These are phyloP conservation scores for Melanocharis versteri DNA, from an alignment of 2,113 vertebrate genomes.

Conservation along the genomic window DNA sequence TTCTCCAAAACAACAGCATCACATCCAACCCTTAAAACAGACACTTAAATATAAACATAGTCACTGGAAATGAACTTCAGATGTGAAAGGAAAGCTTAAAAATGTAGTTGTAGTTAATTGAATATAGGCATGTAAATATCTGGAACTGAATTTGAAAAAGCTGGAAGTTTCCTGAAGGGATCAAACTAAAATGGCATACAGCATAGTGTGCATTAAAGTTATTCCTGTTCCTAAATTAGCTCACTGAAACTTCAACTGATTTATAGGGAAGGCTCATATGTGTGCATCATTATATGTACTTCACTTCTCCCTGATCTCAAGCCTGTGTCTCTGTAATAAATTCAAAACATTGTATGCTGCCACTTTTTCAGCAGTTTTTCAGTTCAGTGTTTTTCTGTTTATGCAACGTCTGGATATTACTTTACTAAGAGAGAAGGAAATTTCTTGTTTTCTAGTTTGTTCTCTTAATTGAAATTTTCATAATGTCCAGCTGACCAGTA, in stretches of 20 bases:
- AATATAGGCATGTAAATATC: not conserved
- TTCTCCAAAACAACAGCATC: accelerated
- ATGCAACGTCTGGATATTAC: not conserved
- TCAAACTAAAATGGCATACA: not conserved
- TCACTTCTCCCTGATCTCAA: not conserved
- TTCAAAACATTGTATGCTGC: not conserved
- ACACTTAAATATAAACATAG: not conserved
- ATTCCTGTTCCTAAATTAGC: not conserved
- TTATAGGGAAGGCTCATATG: not conserved
- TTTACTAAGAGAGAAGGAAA: not conserved
- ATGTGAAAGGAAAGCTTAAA: not conserved
- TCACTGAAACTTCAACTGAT: not conserved
- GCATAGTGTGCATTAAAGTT: not conserved
- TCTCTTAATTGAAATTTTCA: not conserved
- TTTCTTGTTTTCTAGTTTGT: not conserved
- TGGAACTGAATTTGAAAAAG: not conserved
- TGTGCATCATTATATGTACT: not conserved
- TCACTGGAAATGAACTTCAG: not conserved
- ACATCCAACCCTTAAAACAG: not conserved
- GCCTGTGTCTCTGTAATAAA: not conserved
- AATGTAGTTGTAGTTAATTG: not conserved
- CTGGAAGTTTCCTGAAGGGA: accelerated
- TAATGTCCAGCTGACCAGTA: not conserved
- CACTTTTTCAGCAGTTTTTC: not conserved
- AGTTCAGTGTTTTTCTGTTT: not conserved